Evolutionary conservation across 2,888 invertebrate species (phyloP), one percentile per base, ranked within the genome.

Genomic region (Synanthedon formicaeformis): DNA sequence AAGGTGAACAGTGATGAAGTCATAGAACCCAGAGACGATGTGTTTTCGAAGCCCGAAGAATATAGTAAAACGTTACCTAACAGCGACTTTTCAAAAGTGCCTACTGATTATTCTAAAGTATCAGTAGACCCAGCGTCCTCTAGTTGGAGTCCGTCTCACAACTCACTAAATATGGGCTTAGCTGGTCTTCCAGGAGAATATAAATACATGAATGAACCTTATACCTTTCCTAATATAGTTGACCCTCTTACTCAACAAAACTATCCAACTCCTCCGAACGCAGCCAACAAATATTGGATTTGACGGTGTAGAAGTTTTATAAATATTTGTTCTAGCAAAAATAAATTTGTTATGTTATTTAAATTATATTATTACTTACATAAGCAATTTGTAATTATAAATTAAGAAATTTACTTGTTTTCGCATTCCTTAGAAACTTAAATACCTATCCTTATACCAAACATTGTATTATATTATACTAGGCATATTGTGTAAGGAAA

Each of bases 71-170:
- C 79, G 62, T 75, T 83, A 77, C 79, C 81, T 71, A 79, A 67
- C 65, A 79, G 67, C 62, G 91, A 91, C 65, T 91, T 90, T 63
- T 85, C 90, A 13, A 91, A 91, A 78, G 74, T 83, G 73, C 81
- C 86, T 71, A 74, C 87, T 58, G 86, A 87, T 65, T 87, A 86
- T 63, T 84, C 88, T 51, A 88, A 88, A 72, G 73, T 87, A 45
- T 60, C 87, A 14, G 67, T 73, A 13, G 91, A 91, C 64, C 89
- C 90, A 13, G 65, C 88, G 48, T 78, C 89, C 58, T 81, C 90
- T 1, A 91, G 89, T 62, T 88, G 88, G 88, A 88, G 83, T 62
- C 83, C 88, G 4, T 82, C 88, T 3, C 85, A 88, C 54, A 83
- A 80, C 59, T 78, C 87, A 12, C 65, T 88, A 48, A 88, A 88